These are phyloP conservation scores for Andinoacara biseriatus DNA, from an alignment of 2,113 vertebrate species.

Conservation along the genomic window DNA sequence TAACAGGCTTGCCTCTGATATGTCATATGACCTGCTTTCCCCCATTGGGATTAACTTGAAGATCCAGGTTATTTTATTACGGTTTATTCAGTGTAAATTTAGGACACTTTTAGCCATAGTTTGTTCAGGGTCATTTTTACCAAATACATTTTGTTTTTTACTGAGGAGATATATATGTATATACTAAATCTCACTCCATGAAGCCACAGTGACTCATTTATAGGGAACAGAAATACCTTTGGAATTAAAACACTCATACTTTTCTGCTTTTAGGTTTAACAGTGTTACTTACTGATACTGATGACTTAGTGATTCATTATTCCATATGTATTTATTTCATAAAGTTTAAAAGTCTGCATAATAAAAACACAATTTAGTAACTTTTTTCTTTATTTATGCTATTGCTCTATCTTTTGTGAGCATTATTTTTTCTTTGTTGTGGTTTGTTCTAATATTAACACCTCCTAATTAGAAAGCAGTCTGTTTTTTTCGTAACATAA, in stretches of 20 bases:
- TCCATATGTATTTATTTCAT: neutral
- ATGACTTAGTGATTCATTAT: neutral
- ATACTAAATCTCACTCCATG: neutral
- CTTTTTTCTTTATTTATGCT: neutral
- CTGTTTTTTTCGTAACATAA: neutral
- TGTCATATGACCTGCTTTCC: neutral
- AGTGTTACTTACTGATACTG: neutral
- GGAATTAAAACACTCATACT: neutral
- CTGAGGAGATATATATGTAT: neutral
- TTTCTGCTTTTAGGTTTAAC: neutral
- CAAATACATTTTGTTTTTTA: neutral
- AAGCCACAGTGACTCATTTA: neutral
- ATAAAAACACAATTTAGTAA: neutral
- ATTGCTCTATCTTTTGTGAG: neutral
- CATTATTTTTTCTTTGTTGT: neutral
- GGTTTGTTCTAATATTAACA: neutral
- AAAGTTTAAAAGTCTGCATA: neutral
- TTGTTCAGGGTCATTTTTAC: neutral
- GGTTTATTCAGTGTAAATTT: neutral
- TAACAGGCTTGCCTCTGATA: neutral
- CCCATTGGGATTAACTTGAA: neutral
- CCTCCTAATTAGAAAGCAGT: neutral
- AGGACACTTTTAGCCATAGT: neutral
- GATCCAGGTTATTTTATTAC: neutral
- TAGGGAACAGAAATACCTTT: neutral